Evolutionary conservation across 1,140 invertebrate species (phyloP), one percentile per base, ranked within the genome.

Genomic region (Adelges cooleyi): DNA sequence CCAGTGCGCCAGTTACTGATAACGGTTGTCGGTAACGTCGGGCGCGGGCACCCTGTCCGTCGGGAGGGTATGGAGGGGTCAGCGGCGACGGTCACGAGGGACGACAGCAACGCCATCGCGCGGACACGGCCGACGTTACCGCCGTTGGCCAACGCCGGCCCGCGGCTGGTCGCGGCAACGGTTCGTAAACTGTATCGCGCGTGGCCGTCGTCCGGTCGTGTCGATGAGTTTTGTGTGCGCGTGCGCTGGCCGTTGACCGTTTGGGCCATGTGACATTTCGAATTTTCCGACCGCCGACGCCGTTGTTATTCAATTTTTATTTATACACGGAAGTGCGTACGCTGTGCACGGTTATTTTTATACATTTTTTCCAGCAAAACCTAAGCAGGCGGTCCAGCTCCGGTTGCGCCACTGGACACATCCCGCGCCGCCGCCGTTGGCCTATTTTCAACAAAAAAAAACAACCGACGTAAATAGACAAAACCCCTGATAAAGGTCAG

Each of bases 371-470:
- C 54, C 54, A 59, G 54, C 38, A 22, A 4, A 18, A 5, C 27
- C 27, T 17, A 1, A 1, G 6, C 33, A n/a, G 25, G 20, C 29
- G 11, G 5, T 33, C 29, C 29, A 33, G 29, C 11, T 33, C 29
- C 5, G 29, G 36, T 25, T n/a, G 17, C 15, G 53, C n/a, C 40
- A 13, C 18, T 33, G 29, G 17, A n/a, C 9, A 18, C 20, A 20
- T 36, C n/a, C 29, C 11, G 10, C 56, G 42, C 40, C 44, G 38
- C 40, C 42, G 56, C 42, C 40, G 20, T 48, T 46, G 40, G 56
- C 40, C 42, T 25, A 62, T 17, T 48, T 62, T 46, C 56, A 62
- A 33, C 29, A 33, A 6, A 62, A 13, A 46, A 62, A 62, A 48
- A 42, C 1, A 42, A 2, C 20, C 4, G 11, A 8, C 11, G 11